Evolutionary conservation across 2,113 vertebrate species (phyloP).

Genomic region (Grantiella picta): DNA sequence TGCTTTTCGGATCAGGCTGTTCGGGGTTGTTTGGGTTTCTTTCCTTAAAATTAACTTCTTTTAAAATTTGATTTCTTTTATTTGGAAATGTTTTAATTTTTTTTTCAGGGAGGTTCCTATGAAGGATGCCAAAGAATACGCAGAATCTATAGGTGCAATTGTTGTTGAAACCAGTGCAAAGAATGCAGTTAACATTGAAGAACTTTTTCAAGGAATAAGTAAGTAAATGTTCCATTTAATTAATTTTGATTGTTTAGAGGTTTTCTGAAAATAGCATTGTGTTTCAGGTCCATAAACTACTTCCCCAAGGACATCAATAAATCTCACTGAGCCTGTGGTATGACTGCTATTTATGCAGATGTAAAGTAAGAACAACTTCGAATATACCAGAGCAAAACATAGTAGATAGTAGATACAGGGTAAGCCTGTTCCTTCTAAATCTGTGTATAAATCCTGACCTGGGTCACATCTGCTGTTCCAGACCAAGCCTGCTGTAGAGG

Average conservation of each 20-base stretch:
- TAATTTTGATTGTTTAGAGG: neutral
- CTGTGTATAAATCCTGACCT: neutral
- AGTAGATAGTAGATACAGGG: neutral
- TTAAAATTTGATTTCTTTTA: neutral
- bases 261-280: neutral
- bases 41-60: neutral
- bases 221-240: slow-evolving; percentile 57
- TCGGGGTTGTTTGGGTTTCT: neutral
- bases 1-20: neutral
- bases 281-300: neutral
- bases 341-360: neutral
- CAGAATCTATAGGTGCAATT: slow-evolving; percentile 93
- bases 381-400: neutral
- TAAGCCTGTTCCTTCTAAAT: neutral
- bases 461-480: neutral
- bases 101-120: slow-evolving; percentile 88
- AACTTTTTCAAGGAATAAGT: slow-evolving; percentile 99
- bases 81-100: neutral
- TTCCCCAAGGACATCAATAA: neutral
- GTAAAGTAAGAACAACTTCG: neutral
- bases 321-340: neutral
- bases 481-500: neutral
- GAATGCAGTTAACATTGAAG: slow-evolving; percentile 93
- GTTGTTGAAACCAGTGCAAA: slow-evolving; percentile 98
- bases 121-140: slow-evolving; percentile 96